Evolutionary conservation across 2,797 vertebrate species (phyloP), one percentile per base, ranked within the genome.

Genomic region (Geotrypetes seraphini): DNA sequence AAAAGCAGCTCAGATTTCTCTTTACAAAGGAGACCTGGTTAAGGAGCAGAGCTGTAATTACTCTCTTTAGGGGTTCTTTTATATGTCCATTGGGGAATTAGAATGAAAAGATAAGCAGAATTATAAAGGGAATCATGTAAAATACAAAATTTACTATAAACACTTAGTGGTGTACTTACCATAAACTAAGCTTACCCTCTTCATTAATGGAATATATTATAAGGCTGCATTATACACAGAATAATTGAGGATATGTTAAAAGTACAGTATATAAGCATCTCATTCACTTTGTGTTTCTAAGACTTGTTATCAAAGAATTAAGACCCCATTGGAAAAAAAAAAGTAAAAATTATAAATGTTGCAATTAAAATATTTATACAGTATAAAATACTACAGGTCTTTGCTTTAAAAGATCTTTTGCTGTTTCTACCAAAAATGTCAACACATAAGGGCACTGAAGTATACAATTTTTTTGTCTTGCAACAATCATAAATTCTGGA

Each of bases 61-160:
- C 69, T 74, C 73, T 88, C 90, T 89, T 91, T 75, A 62, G 88
- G 86, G 91, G 87, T 83, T 86, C 84, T 82, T 96, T 92, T 91
- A 90, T 79, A 78, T 62, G 56, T 78, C 74, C 91, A 73, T 73
- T 67, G 64, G 89, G 84, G 86, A 81, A 73, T 77, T 63, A 66
- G 79, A 92, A 80, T 84, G 84, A 83, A 88, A 91, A 92, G 84
- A 95, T 93, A 91, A 89, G 92, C 90, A 97, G 84, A 94, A 93
- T 94, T 95, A 95, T 90, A 93, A 85, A 91, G 72, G 85, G 87
- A 90, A 96, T 95, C 84, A 88, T 85, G 86, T 88, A 90, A 91
- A 91, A 83, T 83, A 85, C 75, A 73, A 85, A 84, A 76, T 66
- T 69, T 73, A 72, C 80, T 71, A 77, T 65, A 81, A 84, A 85